Evolutionary conservation across 2,888 invertebrate genomes (phyloP), one percentile per base, ranked within the genome.

Genomic region (Troilus luridus): DNA sequence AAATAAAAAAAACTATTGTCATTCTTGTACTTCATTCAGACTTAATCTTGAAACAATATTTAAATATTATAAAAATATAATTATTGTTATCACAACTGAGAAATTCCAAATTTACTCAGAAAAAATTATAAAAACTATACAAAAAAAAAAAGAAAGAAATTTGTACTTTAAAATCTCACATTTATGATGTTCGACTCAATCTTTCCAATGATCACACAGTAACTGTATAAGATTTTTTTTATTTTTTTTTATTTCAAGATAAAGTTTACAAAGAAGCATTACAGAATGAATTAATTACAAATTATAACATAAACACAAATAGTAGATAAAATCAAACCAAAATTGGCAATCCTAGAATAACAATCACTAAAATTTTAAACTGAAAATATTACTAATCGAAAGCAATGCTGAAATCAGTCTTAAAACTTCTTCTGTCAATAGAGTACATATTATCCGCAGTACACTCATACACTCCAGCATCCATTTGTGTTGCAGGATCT

Each of bases 401-500:
- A 88, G 97, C 97, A 94, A 98, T 98, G 93, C 97, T 97, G 95
- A 98, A 98, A 95, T 98, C 98, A 91, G 98, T 98, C 95, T 98
- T 98, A 95, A 98, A 98, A 92, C 97, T 98, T 94, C 98, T 96
- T 92, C 98, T 95, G 94, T 98, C 98, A 92, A 98, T 97, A 64
- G 98, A 97, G 94, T 98, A 98, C 97, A 98, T 98, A 94, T 98
- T 98, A 94, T 98, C 98, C 0, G 98, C 98, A 9, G 98, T 98
- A 93, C 98, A 98, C 94, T 98, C 98, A 94, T 98, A 98, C 27
- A 98, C 97, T n/a, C 98, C 98, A 19, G 98, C 98, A 94, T 98
- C 98, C 98, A 98, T 98, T 95, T 98, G 98, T 8, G 98, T 98
- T 0, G 98, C 98, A 17, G 98, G 98, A 94, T 98, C 98, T 89